Evolutionary conservation across 1,140 invertebrate genomes (phyloP), one percentile per base, ranked within the genome.

Genomic region (Paracyclopina nana): DNA sequence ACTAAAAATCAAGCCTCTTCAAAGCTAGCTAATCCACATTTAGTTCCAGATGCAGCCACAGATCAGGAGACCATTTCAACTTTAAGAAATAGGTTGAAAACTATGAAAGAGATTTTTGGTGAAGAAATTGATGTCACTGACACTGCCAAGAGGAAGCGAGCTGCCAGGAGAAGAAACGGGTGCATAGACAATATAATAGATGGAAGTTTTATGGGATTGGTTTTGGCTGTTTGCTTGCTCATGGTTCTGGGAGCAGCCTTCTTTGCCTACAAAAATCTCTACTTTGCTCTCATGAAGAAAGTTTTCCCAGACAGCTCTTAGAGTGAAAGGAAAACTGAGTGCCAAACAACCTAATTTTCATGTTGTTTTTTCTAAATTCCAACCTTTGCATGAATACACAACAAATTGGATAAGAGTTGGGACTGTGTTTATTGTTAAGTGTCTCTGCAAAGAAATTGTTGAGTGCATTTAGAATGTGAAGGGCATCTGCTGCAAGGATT

Each of bases 261-360:
- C 1, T 83, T 83, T 57, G 80, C 80, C 0, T 85, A 83, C 61
- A 81, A 82, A 56, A 82, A 80, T 63, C 65, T 85, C 0, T 83
- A 82, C 58, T 68, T 74, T 55, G 80, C 81, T 6, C 77, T 83
- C 28, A 60, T 81, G 1, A 83, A 82, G 62, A 51, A 48, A 26
- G 45, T 51, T 34, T 26, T n/a, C 22, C 34, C 43, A 40, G 53
- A 42, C n/a, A n/a, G n/a, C n/a, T n/a, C n/a, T n/a, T n/a, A n/a
- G n/a, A n/a, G n/a, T n/a, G n/a, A n/a, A n/a, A n/a, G n/a, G n/a
- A n/a, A n/a, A n/a, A n/a, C n/a, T n/a, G n/a, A n/a, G n/a, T n/a
- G n/a, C n/a, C n/a, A n/a, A n/a, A n/a, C n/a, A n/a, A n/a, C n/a
- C n/a, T n/a, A n/a, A n/a, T n/a, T n/a, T n/a, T n/a, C n/a, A n/a